Conservation (phyloP, 2,797 vertebrate species). For the Acanthiza pusilla region DNA sequence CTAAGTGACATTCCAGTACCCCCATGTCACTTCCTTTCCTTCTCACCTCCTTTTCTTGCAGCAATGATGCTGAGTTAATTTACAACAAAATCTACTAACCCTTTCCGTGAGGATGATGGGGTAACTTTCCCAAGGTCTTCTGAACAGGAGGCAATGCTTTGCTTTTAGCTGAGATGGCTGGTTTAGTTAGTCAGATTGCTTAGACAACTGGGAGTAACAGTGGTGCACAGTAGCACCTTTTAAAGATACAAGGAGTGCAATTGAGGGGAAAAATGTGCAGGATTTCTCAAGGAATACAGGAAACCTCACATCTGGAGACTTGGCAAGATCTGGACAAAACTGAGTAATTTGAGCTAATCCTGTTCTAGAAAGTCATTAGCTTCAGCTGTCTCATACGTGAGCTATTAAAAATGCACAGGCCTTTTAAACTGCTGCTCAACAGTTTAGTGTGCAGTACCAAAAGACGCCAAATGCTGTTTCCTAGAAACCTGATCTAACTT, state of each 20-base stretch:
- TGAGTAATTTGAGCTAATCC: conserved; percentile 11
- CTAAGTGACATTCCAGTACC: not conserved
- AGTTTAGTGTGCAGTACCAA: not conserved
- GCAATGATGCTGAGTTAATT: not conserved
- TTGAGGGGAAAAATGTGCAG: not conserved
- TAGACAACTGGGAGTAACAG: not conserved
- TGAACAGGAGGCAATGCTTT: not conserved
- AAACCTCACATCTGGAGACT: conserved; percentile 30
- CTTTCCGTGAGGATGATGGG: not conserved
- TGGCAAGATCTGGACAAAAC: conserved; percentile 2
- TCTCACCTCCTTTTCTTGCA: not conserved
- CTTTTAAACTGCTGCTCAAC: not conserved
- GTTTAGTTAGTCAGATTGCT: not conserved
- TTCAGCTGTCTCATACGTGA: not conserved
- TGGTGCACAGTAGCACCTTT: not conserved
- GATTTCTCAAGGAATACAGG: conserved; percentile 10
- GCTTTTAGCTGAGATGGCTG: not conserved
- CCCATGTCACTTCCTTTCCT: not conserved
- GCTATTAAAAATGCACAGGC: not conserved
- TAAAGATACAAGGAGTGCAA: not conserved
- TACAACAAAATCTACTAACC: not conserved
- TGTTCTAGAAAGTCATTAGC: conserved; percentile 18
- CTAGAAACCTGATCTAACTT: not conserved
- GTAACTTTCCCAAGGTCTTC: not conserved
- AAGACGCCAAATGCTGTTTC: conserved; percentile 1